Evolutionary conservation across 2,888 invertebrate species (phyloP).

Genomic region (Lypha dubia): DNA sequence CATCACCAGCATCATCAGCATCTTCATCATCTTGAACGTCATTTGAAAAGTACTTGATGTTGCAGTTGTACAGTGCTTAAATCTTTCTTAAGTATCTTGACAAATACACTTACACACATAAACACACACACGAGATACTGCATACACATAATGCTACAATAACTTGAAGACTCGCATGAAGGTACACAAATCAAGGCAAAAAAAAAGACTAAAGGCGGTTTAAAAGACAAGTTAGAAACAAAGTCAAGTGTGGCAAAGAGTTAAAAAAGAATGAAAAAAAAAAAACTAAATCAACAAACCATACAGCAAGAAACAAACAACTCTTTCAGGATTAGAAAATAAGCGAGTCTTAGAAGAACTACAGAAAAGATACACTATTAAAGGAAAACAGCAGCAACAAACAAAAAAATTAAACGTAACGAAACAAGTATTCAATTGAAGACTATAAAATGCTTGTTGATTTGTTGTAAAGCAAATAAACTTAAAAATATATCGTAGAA

Average conservation of each 20-base stretch:
- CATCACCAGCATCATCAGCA: slow-evolving; percentile 73
- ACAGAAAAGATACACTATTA: background rate
- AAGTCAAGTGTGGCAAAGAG: slow-evolving; percentile 51
- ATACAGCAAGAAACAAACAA: slow-evolving; percentile 55
- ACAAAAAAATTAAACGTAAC: slow-evolving; percentile 20
- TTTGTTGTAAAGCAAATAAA: slow-evolving; percentile 69
- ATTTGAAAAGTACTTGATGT: slow-evolving; percentile 69
- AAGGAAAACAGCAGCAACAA: slow-evolving; percentile 4
- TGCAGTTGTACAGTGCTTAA: slow-evolving; percentile 72
- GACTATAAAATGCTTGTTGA: slow-evolving; percentile 69
- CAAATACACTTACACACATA: slow-evolving; percentile 48
- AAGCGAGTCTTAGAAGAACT: slow-evolving; percentile 3
- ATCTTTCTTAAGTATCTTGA: slow-evolving; percentile 70
- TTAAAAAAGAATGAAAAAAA: slow-evolving; percentile 27
- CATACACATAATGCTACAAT: slow-evolving; percentile 6
- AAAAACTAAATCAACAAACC: slow-evolving; percentile 50
- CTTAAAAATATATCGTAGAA: slow-evolving; percentile 31
- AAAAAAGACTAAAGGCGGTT: slow-evolving; percentile 66
- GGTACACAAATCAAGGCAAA: slow-evolving; percentile 56
- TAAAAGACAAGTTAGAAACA: slow-evolving; percentile 57
- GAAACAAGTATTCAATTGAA: slow-evolving; percentile 65
- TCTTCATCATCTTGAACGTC: slow-evolving; percentile 76
- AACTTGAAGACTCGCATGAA: slow-evolving; percentile 37
- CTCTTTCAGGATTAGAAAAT: slow-evolving; percentile 57
- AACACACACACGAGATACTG: slow-evolving; percentile 29